phyloP scores from a whole-genome alignment of 2,113 vertebrate genomes.

The Pelecanoides urinatrix region DNA sequence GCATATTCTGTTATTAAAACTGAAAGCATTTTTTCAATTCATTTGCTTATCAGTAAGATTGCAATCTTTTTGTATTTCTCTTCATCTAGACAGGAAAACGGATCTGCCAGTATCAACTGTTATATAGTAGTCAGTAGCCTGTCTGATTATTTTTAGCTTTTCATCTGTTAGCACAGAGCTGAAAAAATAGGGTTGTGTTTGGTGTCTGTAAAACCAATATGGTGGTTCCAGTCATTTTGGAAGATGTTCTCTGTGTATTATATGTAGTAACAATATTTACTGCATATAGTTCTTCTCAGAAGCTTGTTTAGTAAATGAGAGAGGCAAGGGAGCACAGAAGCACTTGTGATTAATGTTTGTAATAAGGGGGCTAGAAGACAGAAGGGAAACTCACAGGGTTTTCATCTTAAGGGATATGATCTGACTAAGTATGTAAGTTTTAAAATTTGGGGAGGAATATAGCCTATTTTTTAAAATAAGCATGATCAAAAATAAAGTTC shows the following conservation, averaged over 20 bases:
- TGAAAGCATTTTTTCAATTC: background rate
- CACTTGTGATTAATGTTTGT: background rate
- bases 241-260: background rate
- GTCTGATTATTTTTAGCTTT: background rate
- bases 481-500: background rate
- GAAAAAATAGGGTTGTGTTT: background rate
- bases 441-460: background rate
- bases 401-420: background rate
- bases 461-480: background rate
- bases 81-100: background rate
- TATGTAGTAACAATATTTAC: background rate
- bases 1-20: background rate
- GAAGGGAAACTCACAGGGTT: background rate
- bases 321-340: background rate
- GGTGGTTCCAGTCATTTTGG: background rate
- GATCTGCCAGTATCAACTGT: background rate
- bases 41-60: background rate
- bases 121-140: background rate
- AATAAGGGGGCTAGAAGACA: background rate
- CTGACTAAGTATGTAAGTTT: background rate
- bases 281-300: background rate
- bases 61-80: background rate
- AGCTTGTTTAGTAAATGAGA: background rate
- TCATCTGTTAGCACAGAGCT: background rate
- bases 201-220: background rate